Evolutionary conservation across 2,888 invertebrate genomes (phyloP).

Genomic region (Lycia hirtaria): DNA sequence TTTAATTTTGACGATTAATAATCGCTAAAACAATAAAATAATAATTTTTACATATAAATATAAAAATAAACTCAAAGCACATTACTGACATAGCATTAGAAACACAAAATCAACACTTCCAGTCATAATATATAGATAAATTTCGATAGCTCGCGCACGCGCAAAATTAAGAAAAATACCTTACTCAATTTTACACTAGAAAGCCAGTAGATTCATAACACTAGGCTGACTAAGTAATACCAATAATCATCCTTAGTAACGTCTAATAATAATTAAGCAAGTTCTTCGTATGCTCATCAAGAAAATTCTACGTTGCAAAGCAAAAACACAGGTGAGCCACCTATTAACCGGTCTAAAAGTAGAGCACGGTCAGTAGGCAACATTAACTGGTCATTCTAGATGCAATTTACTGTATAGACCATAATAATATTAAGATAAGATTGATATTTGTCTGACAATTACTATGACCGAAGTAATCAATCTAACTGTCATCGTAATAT

Average conservation of each 20-base stretch:
- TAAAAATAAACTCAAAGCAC: too few relatives aligned
- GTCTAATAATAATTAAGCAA: conserved; percentile 12
- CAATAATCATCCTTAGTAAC: too few relatives aligned
- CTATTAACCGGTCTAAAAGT: conserved; percentile 41
- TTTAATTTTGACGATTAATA: too few relatives aligned
- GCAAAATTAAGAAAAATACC: too few relatives aligned
- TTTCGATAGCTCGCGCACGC: too few relatives aligned
- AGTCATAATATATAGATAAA: too few relatives aligned
- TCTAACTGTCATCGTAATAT: conserved; percentile 59
- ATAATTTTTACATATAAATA: too few relatives aligned
- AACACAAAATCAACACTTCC: too few relatives aligned
- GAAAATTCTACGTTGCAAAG: conserved; percentile 28
- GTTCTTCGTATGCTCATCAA: conserved; percentile 2
- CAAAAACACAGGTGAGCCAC: conserved; percentile 36
- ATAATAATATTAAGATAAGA: conserved; percentile 43
- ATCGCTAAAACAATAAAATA: too few relatives aligned
- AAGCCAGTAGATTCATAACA: neutral
- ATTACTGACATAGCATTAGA: too few relatives aligned
- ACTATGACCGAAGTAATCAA: conserved; percentile 53
- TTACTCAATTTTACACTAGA: too few relatives aligned
- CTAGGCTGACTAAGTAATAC: too few relatives aligned
- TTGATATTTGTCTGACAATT: conserved; percentile 44
- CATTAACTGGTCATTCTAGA: conserved; percentile 42
- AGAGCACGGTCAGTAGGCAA: conserved; percentile 63
- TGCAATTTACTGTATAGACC: conserved; percentile 30